Conservation (phyloP, 1,140 invertebrate species). For the Hyles euphorbiae region DNA sequence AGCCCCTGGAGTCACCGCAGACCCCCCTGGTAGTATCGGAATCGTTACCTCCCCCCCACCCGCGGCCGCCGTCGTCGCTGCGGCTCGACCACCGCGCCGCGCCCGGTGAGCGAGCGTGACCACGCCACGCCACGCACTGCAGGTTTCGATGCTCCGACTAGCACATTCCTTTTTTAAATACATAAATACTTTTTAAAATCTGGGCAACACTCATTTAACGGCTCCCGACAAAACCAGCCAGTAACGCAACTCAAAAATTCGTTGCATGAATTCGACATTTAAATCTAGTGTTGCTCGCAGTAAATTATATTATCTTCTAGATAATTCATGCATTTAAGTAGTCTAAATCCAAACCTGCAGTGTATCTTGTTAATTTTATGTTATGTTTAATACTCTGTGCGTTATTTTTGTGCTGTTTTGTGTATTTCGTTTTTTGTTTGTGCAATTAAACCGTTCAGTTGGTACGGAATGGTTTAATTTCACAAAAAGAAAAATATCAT, state of each 20-base stretch:
- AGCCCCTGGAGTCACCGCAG: slow-evolving; percentile 88
- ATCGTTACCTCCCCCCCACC: slow-evolving; percentile 64
- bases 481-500: slow-evolving; percentile 24
- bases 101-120: slow-evolving; percentile 80
- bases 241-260: no score
- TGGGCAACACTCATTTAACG: no score
- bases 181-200: no score
- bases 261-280: neutral
- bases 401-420: slow-evolving; percentile 63
- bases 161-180: slow-evolving; percentile 46
- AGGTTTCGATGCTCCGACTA: slow-evolving; percentile 46
- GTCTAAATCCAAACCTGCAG: slow-evolving; percentile 53
- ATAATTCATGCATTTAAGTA: slow-evolving; percentile 46
- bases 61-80: slow-evolving; percentile 75
- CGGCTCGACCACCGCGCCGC: slow-evolving; percentile 76
- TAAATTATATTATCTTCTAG: slow-evolving; percentile 1
- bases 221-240: no score
- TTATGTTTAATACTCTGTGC: slow-evolving; percentile 54
- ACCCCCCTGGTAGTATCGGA: slow-evolving; percentile 81
- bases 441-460: slow-evolving; percentile 44
- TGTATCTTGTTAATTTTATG: slow-evolving; percentile 50
- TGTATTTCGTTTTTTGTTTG: slow-evolving; percentile 51
- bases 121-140: slow-evolving; percentile 51
- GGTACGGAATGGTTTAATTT: slow-evolving; percentile 40
- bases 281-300: neutral